Conservation (phyloP, 2,888 invertebrate genomes). For the Lasioglossum villosulum region DNA sequence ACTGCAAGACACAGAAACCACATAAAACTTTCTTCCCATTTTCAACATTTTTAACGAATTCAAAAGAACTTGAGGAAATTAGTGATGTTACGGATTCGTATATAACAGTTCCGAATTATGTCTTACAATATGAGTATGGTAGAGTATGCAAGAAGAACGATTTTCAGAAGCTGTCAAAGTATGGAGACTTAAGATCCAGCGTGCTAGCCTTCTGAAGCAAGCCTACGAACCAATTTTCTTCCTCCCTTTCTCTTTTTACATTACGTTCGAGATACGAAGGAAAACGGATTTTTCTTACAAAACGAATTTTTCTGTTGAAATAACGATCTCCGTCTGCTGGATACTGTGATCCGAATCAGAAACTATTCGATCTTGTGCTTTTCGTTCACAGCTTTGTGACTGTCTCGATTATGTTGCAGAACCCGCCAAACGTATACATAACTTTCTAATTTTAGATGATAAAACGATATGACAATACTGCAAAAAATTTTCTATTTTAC, state of each 20-base stretch:
- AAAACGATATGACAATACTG: no score
- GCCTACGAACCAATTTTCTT: background rate
- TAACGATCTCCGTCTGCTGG: background rate
- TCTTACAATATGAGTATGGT: background rate
- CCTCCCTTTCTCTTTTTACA: background rate
- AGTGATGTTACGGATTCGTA: background rate
- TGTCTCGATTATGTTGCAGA: background rate
- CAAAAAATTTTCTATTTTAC: no score
- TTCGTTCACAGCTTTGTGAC: background rate
- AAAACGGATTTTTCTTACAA: background rate
- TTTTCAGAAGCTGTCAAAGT: background rate
- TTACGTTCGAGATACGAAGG: background rate
- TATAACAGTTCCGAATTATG: background rate
- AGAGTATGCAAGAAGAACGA: background rate
- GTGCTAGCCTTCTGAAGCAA: background rate
- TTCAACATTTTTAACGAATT: no score
- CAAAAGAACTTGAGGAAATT: no score
- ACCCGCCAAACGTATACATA: no score
- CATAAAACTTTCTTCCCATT: no score
- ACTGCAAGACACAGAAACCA: no score
- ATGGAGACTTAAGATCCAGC: background rate
- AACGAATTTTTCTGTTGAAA: background rate
- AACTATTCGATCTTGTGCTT: background rate
- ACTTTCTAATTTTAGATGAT: no score
- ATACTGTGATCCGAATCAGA: background rate